Base-by-base conservation (phyloP, 2,888 invertebrate genomes). In the Caenorhabditis angaria region DNA sequence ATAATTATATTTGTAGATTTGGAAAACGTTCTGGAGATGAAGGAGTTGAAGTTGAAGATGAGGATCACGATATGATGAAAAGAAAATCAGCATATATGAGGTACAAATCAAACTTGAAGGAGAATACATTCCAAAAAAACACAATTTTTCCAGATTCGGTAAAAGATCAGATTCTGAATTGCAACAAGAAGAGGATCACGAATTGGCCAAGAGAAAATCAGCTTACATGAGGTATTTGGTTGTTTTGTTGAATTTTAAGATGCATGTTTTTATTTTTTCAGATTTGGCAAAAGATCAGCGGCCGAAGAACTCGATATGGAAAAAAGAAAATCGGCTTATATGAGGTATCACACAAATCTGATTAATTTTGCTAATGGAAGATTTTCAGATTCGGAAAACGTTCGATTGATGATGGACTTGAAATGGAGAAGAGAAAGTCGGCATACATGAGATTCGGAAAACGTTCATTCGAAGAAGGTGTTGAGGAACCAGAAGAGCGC, bases 401-500 rank as follows among this genome's bases (percentile, higher is more conserved):
- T 3, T 72, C 72, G n/a, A 61, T 59, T 35, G 53, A 29, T 18
- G 68, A 65, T 22, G 72, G 64, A 6, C 69, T 65, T 60, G 80
- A 81, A 28, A 78, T 83, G 73, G 70, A 71, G 50, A 83, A 83
- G 76, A 67, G 83, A 56, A 83, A 83, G 65, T 78, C 78, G 53
- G 83, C 83, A 1, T 83, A 83, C 65, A 82, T 83, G 82, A 55
- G 83, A 51, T 83, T 80, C 70, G 82, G 81, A 32, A 54, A 28
- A 29, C 27, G 54, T 2, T n/a, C 28, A 24, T 50, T 50, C 22
- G 50, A 50, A 18, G 24, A 22, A 20, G 50, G 22, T 18, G 22
- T 18, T 8, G 32, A 4, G 54, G 54, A n/a, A n/a, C n/a, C 12
- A 22, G 54, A 54, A 20, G 55, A 55, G 2, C 55, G 27, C 18